These are phyloP conservation scores for Harpagifer antarcticus DNA, from an alignment of 2,797 vertebrate species.

Conservation along the genomic window DNA sequence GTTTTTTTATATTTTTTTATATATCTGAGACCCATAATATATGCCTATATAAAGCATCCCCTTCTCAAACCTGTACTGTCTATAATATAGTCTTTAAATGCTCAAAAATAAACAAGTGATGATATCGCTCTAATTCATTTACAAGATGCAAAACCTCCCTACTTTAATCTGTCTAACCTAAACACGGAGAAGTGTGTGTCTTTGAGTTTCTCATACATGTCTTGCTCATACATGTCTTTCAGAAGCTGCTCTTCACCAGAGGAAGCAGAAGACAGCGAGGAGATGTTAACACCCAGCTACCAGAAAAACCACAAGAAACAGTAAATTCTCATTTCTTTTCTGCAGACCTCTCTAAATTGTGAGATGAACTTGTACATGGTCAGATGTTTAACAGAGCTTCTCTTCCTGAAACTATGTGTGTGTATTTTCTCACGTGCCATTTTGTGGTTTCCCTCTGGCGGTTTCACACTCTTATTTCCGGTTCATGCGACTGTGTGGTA, in stretches of 20 bases:
- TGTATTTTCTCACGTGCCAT: not conserved
- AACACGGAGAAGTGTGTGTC: too few species aligned
- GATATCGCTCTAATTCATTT: not conserved
- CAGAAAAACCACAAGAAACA: constrained; percentile 85
- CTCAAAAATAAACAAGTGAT: not conserved
- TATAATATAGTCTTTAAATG: not conserved
- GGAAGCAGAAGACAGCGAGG: constrained; percentile 82
- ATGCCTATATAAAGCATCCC: too few species aligned
- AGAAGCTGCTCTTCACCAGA: constrained; percentile 87
- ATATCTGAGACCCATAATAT: too few species aligned
- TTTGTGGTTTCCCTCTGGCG: constrained; percentile 46
- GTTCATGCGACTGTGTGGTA: constrained; percentile 1
- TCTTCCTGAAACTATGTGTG: constrained; percentile 13
- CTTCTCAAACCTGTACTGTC: not conserved
- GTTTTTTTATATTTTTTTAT: too few species aligned
- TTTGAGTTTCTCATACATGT: too few species aligned
- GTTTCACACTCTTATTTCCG: constrained; percentile 44
- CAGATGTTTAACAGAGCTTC: not conserved
- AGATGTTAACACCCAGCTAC: constrained; percentile 80
- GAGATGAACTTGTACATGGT: not conserved
- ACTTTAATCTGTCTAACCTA: too few species aligned
- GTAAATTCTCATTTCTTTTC: constrained; percentile 66
- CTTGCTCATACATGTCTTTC: constrained; percentile 10
- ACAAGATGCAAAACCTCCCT: too few species aligned
- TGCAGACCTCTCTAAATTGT: constrained; percentile 11